Percentiles rank a stretch among this genome's conserved stretches.
phyloP scores from a whole-genome alignment of 2,797 vertebrate species.

The Xenentodon cancila region DNA sequence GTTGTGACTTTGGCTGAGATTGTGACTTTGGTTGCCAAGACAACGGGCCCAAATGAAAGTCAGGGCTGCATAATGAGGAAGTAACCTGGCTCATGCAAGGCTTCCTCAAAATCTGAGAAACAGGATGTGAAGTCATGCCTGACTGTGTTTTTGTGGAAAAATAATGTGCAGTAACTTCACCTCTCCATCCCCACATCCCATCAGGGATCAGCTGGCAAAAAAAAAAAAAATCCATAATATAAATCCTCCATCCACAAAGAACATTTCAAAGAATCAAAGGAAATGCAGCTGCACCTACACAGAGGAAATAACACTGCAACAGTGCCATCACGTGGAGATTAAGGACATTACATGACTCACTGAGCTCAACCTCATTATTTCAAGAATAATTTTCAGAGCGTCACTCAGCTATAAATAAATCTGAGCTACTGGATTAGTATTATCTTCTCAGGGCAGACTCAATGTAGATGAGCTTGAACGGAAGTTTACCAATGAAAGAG shows the following conservation, averaged over 20 bases:
- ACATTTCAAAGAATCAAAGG: constrained; percentile 45
- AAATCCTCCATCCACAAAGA: constrained; percentile 57
- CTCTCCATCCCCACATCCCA: background rate
- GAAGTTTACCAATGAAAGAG: constrained; percentile 5
- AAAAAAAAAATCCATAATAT: constrained; percentile 47
- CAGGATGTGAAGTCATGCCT: constrained; percentile 12
- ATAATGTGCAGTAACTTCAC: constrained; percentile 19
- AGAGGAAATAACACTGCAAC: constrained; percentile 49
- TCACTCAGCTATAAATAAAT: constrained; percentile 17
- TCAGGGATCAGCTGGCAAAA: constrained; percentile 30
- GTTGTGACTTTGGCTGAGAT: background rate
- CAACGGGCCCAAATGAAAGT: constrained; percentile 58
- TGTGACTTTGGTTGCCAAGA: constrained; percentile 35
- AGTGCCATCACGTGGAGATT: constrained; percentile 73
- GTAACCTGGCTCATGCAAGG: constrained; percentile 41
- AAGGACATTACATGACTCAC: background rate
- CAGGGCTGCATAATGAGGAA: constrained; percentile 63
- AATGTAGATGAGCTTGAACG: background rate
- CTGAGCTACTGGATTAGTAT: background rate
- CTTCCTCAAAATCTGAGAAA: constrained; percentile 61
- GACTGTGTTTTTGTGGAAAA: constrained; percentile 28
- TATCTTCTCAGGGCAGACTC: constrained; percentile 22
- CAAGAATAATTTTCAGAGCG: constrained; percentile 39
- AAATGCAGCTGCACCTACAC: constrained; percentile 29
- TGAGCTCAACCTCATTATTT: constrained; percentile 39